Evolutionary conservation across 1,140 invertebrate genomes (phyloP).

Genomic region (Drosophila saltans): DNA sequence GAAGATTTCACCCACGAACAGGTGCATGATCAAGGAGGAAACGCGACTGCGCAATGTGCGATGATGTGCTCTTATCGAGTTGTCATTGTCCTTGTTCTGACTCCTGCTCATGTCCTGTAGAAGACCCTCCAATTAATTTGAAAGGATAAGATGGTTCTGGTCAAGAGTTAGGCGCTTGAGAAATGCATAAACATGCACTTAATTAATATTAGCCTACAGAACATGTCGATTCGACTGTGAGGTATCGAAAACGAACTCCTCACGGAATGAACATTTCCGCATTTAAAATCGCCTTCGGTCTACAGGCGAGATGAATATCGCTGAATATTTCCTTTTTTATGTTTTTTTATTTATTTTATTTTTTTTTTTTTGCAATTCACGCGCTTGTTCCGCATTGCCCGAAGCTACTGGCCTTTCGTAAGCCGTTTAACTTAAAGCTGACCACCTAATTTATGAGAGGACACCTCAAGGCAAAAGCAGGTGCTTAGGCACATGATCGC

Average conservation of each 20-base stretch:
- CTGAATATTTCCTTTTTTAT: background rate
- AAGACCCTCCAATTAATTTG: conserved; percentile 63
- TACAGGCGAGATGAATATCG: conserved; percentile 61
- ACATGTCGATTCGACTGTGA: conserved; percentile 39
- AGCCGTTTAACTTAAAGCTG: conserved; percentile 53
- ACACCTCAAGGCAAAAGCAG: conserved; percentile 35
- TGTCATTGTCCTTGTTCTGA: conserved; percentile 69
- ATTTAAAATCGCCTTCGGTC: conserved; percentile 40
- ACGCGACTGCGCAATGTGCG: conserved; percentile 63
- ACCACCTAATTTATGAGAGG: conserved; percentile 65
- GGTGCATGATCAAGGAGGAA: conserved; percentile 62
- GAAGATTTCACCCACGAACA: conserved; percentile 68
- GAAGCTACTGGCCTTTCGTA: conserved; percentile 70
- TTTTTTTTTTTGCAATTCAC: conserved; percentile 46
- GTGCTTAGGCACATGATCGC: conserved; percentile 31
- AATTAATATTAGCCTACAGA: conserved; percentile 72
- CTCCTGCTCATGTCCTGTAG: conserved; percentile 23
- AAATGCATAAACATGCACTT: conserved; percentile 73
- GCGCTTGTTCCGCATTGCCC: conserved; percentile 52
- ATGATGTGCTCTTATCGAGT: conserved; percentile 76
- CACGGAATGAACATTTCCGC: conserved; percentile 32
- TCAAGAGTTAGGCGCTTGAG: conserved; percentile 2
- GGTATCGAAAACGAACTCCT: too few species aligned
- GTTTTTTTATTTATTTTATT: conserved; percentile 23
- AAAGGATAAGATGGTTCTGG: conserved; percentile 32